Evolutionary conservation across 2,888 invertebrate genomes (phyloP).

Genomic region (Dicyrtomina minuta): DNA sequence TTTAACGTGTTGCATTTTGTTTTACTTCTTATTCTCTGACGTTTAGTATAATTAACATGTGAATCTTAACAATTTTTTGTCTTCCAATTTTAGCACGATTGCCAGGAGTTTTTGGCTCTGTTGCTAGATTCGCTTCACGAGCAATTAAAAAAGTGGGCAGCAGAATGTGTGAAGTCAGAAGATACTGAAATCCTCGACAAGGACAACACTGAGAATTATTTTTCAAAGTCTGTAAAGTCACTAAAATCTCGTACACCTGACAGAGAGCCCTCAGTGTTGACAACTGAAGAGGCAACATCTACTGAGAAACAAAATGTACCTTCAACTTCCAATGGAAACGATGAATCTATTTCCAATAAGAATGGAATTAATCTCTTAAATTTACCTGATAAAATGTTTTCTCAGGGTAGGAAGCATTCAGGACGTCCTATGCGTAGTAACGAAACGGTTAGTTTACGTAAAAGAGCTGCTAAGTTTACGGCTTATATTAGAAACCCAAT

Average conservation of each 20-base stretch:
- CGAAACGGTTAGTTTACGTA: constrained; percentile 18
- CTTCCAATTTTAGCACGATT: constrained; percentile 62
- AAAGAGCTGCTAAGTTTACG: constrained; percentile 6
- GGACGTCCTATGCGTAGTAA: constrained; percentile 15
- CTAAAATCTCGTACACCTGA: neutral
- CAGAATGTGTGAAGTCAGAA: constrained; percentile 19
- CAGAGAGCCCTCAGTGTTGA: neutral
- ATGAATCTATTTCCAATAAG: neutral
- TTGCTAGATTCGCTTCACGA: constrained; percentile 65
- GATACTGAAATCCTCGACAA: neutral
- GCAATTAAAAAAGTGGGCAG: constrained; percentile 59
- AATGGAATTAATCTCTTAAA: constrained; percentile 5
- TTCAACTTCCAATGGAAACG: neutral
- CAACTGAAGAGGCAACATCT: no score
- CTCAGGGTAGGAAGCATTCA: constrained; percentile 15
- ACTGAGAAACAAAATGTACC: no score
- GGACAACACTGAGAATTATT: no score
- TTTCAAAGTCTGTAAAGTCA: no score
- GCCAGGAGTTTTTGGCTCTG: constrained; percentile 67
- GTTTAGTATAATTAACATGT: neutral
- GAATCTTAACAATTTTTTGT: constrained; percentile 1
- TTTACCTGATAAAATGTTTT: constrained; percentile 13
- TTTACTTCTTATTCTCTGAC: neutral
- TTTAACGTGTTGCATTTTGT: neutral
- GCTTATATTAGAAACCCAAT: constrained; percentile 5